Conservation (phyloP, 2,113 vertebrate species). For the Neomonachus schauinslandi region DNA sequence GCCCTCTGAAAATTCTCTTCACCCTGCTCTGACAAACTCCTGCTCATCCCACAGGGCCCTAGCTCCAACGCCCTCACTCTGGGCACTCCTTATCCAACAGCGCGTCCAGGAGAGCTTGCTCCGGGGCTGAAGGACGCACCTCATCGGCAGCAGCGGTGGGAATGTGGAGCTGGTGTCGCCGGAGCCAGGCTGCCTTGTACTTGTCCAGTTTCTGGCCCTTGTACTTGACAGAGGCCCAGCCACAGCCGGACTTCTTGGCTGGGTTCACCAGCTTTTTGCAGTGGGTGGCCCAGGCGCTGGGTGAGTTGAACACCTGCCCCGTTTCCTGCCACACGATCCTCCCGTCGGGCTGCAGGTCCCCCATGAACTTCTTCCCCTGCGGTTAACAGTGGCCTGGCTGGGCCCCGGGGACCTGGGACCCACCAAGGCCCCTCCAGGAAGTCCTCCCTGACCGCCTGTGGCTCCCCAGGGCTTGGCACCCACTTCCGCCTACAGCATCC, state of each 20-base stretch:
- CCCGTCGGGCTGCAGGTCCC: constrained; percentile 94
- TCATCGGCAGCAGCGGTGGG: constrained; percentile 90
- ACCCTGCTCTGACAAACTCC: not conserved
- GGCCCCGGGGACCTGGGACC: not conserved
- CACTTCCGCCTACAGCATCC: not conserved
- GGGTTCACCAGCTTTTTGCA: constrained; percentile 98
- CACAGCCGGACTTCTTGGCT: constrained; percentile 97
- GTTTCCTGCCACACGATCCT: constrained; percentile 98
- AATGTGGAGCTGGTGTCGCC: constrained; percentile 90
- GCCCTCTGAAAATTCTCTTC: not conserved
- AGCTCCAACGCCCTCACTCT: not conserved
- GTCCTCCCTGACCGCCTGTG: not conserved
- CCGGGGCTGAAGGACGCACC: constrained; percentile 77
- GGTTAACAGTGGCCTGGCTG: not conserved
- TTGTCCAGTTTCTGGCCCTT: constrained; percentile 97
- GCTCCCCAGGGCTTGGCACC: not conserved
- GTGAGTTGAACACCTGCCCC: constrained; percentile 96
- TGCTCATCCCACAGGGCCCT: not conserved
- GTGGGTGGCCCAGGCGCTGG: constrained; percentile 98
- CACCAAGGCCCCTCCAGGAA: not conserved
- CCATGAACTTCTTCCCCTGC: constrained; percentile 97
- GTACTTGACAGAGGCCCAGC: constrained; percentile 98
- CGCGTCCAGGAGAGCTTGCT: not conserved
- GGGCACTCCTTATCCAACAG: not conserved
- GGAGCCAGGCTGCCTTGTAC: constrained; percentile 97